These are phyloP conservation scores for Salticus scenicus DNA, from an alignment of 2,888 invertebrate genomes.

Conservation along the genomic window DNA sequence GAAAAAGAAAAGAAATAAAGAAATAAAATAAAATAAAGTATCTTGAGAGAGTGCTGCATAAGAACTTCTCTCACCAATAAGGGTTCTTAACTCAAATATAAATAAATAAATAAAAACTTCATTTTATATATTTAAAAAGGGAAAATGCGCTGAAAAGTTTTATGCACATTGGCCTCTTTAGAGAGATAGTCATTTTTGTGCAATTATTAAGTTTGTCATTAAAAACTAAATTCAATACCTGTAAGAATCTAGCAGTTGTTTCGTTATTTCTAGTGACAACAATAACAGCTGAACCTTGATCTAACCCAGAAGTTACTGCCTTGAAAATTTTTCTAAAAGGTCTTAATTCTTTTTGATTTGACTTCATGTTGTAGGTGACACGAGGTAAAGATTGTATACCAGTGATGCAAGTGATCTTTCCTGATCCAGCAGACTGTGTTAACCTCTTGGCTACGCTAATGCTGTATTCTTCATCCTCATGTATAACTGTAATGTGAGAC, in stretches of 20 bases:
- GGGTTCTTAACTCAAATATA: no score
- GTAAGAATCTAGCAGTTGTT: slow-evolving; percentile 43
- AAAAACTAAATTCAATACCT: no score
- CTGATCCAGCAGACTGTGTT: slow-evolving; percentile 33
- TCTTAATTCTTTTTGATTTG: slow-evolving; percentile 34
- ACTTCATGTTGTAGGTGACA: not conserved
- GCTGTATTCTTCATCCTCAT: slow-evolving; percentile 66
- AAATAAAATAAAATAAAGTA: no score
- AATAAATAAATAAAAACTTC: no score
- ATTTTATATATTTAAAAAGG: no score
- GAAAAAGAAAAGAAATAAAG: no score
- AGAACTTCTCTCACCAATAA: no score
- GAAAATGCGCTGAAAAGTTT: no score
- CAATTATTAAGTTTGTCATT: no score
- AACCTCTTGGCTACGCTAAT: slow-evolving; percentile 52
- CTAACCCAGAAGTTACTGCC: slow-evolving; percentile 20
- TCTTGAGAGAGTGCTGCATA: no score
- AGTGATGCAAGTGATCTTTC: slow-evolving; percentile 34
- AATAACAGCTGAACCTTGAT: slow-evolving; percentile 29
- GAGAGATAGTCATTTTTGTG: no score
- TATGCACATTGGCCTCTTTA: no score
- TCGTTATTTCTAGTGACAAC: slow-evolving; percentile 33
- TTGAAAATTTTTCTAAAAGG: slow-evolving; percentile 27
- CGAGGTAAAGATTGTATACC: slow-evolving; percentile 27
- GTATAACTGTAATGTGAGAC: slow-evolving; percentile 33